Conservation (phyloP, 2,888 invertebrate genomes). For the Anthoptus insignis region DNA sequence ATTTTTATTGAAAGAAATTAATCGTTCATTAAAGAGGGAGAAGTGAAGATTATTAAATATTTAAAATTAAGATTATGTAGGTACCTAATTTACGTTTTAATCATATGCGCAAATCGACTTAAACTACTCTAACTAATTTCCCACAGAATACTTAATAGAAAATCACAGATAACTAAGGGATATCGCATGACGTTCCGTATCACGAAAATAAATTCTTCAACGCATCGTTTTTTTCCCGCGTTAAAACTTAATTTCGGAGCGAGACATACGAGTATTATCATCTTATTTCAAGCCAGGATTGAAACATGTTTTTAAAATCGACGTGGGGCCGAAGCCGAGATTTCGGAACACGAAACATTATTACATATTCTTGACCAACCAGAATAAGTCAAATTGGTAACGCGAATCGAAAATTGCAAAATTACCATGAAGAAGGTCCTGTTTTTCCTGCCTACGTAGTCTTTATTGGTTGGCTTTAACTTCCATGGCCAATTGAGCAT, state of each 20-base stretch:
- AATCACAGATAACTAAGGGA: too few relatives aligned
- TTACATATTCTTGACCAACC: constrained; percentile 63
- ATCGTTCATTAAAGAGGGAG: too few relatives aligned
- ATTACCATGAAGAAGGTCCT: constrained; percentile 65
- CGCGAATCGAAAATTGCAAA: constrained; percentile 80
- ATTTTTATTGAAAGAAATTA: too few relatives aligned
- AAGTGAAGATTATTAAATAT: too few relatives aligned
- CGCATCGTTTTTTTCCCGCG: constrained; percentile 26
- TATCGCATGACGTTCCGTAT: neutral
- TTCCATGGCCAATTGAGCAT: too few relatives aligned
- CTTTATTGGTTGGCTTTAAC: too few relatives aligned
- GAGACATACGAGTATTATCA: constrained; percentile 57
- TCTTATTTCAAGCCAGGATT: constrained; percentile 67
- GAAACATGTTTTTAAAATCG: constrained; percentile 62
- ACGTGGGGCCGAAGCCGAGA: constrained; percentile 48
- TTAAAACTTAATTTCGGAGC: constrained; percentile 36
- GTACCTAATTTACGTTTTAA: too few relatives aligned
- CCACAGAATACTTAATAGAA: too few relatives aligned
- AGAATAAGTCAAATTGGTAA: constrained; percentile 79
- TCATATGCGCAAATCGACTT: too few relatives aligned
- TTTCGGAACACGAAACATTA: constrained; percentile 64
- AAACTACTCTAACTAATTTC: too few relatives aligned
- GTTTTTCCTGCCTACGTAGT: constrained; percentile 27
- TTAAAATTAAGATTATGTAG: too few relatives aligned
- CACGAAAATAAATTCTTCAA: constrained; percentile 15